A percentile compares a stretch with the other conserved stretches of the same genome.
Evolutionary conservation across 2,888 invertebrate species (phyloP).

Genomic region (Tetramorium bicarinatum): DNA sequence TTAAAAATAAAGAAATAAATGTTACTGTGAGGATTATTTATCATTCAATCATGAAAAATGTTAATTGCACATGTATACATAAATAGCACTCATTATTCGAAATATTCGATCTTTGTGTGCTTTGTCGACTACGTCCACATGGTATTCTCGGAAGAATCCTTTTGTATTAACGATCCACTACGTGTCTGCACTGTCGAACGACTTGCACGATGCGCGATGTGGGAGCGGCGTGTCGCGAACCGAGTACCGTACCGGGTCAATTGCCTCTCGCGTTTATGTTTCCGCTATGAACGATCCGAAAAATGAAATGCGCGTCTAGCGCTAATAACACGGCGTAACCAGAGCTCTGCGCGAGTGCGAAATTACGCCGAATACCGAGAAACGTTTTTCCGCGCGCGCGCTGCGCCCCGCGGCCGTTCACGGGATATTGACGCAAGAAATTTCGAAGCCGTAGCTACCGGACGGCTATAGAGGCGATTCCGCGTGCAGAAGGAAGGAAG

Average conservation of each 20-base stretch:
- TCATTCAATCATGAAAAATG: background rate
- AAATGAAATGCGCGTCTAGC: slow-evolving; percentile 72
- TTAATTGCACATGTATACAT: too few relatives aligned
- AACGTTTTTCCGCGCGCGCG: slow-evolving; percentile 72
- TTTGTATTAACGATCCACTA: background rate
- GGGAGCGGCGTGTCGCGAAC: slow-evolving; percentile 21
- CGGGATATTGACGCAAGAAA: slow-evolving; percentile 62
- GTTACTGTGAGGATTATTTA: background rate
- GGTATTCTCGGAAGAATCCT: background rate
- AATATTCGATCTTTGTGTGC: background rate
- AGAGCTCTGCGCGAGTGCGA: slow-evolving; percentile 51
- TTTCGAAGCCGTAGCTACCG: slow-evolving; percentile 35
- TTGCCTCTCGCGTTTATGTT: slow-evolving; percentile 30
- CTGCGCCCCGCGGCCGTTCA: slow-evolving; percentile 53
- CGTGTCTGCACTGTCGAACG: background rate
- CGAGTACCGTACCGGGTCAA: slow-evolving; percentile 37
- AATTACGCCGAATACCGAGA: slow-evolving; percentile 75
- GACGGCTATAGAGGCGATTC: background rate
- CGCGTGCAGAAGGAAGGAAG: background rate
- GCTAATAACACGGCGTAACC: slow-evolving; percentile 71
- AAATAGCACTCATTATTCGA: background rate
- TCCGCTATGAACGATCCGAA: slow-evolving; percentile 54
- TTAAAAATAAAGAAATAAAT: background rate
- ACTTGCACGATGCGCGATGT: background rate
- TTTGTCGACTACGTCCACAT: background rate